Evolutionary conservation across 2,797 vertebrate species (phyloP), one percentile per base, ranked within the genome.

Genomic region (Serranus cabrilla): DNA sequence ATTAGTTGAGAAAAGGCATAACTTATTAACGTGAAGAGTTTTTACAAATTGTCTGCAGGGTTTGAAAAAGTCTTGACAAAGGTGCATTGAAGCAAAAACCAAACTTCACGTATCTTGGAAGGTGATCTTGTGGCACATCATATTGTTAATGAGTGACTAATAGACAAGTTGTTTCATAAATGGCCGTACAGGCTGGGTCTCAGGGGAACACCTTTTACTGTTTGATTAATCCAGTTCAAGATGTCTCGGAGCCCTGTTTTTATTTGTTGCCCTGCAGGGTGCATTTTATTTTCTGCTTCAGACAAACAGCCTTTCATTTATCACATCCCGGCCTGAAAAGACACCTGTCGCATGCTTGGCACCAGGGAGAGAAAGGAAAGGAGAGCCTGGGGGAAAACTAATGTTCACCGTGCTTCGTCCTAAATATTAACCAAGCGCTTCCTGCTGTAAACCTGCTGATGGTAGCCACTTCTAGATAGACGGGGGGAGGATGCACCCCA

Each of bases 271-370:
- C 84, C 84, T 81, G 52, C 77, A 80, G 84, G 75, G 80, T 86
- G 82, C 58, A 73, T 91, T 91, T 88, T 80, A 68, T 82, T 90
- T 87, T 64, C 80, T 60, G 75, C 80, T 74, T 72, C 69, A 87
- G 78, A 93, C 78, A 81, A 86, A 87, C 88, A 84, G 74, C 73
- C 81, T 88, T 91, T 91, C 91, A 93, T 94, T 93, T 87, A 93
- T 95, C 93, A 93, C 90, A 71, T 82, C 59, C 76, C n/a, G 12
- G 54, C 73, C 82, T 83, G 81, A 90, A 91, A 89, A 83, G 92
- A 93, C 92, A 93, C 92, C 92, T 94, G 94, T 94, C 90, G 76
- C 78, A 61, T 66, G 11, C 65, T 82, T 80, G 86, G 85, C 81
- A 81, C 74, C 70, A 73, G 77, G 76, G 55, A 80, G 58, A 63